Percentiles rank a stretch among this genome's conserved stretches.
Conservation (phyloP, 2,888 invertebrate species). For the Metallyticus violacea region DNA sequence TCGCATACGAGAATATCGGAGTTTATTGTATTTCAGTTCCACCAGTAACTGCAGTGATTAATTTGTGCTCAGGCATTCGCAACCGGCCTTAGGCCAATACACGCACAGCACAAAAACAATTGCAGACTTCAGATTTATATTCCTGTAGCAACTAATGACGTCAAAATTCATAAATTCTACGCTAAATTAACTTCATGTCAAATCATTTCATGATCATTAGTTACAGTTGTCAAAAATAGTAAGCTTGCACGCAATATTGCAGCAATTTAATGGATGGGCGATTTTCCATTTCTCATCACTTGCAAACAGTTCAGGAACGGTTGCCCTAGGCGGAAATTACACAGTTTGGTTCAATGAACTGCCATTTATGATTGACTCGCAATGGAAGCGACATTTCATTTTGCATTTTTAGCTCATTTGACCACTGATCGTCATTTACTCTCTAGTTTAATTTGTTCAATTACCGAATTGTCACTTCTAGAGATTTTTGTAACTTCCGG, state of each 20-base stretch:
- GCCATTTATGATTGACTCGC: not conserved
- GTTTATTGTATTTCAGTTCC: too few species aligned
- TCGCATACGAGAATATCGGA: too few species aligned
- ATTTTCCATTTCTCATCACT: not conserved
- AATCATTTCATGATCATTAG: not conserved
- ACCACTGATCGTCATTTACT: not conserved
- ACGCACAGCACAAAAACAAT: too few species aligned
- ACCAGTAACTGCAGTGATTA: too few species aligned
- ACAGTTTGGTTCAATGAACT: not conserved
- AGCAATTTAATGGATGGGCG: not conserved
- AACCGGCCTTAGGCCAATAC: too few species aligned
- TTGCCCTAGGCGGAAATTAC: not conserved
- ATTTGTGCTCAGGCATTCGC: too few species aligned
- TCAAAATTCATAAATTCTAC: not conserved
- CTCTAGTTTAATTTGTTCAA: not conserved
- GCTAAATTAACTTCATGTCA: not conserved
- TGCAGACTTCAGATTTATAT: too few species aligned
- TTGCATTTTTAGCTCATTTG: not conserved
- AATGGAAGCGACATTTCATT: not conserved
- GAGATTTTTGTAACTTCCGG: not conserved
- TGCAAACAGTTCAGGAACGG: not conserved
- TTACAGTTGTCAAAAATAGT: not conserved
- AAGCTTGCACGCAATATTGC: not conserved
- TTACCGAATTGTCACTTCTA: not conserved
- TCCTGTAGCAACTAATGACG: too few species aligned